Base-by-base conservation (phyloP, 2,888 invertebrate species). In the Unio delphinus region DNA sequence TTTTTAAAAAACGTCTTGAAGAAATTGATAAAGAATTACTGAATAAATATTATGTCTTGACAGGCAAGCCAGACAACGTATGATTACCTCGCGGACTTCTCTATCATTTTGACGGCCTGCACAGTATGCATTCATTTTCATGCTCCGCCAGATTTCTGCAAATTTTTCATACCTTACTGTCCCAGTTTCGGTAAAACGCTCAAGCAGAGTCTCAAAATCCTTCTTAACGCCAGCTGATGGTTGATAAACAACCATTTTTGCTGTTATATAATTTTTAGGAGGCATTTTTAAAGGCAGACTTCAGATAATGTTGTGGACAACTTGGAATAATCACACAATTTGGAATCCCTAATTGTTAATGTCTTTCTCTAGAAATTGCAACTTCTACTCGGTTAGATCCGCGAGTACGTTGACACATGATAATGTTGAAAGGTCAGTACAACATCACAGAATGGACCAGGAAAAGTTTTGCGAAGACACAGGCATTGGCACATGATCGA, bases 151-250 rank as follows among this genome's bases (percentile, higher is more conserved):
- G 23, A 85, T 76, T 65, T 79, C 78, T 8, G 82, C 79, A 76
- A 89, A 89, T 8, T 79, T 74, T 56, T 86, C 85, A 75, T 84
- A 89, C 17, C 88, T 75, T 15, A 88, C 86, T 8, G 84, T 82
- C n/a, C 83, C 79, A 11, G 76, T 73, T 26, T 73, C 73, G 15
- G 82, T 68, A 75, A 86, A 88, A n/a, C 67, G 73, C 55, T 82
- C 78, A 55, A 87, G 74, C 5, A 88, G 64, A 18, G 76, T 78
- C 71, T 87, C 86, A 67, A 86, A 83, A 71, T 88, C 88, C 30
- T 72, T 69, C 61, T 83, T 80, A 5, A 87, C 79, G 0, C 87
- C 87, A 11, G 74, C 64, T 28, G 76, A 70, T n/a, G 84, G 84
- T 68, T 82, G 61, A 54, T 78, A 75, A 23, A 20, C 28, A 60